Percentiles rank a stretch among this genome's conserved stretches.
phyloP scores from a whole-genome alignment of 2,888 invertebrate genomes.

The Thymelicus sylvestris region DNA sequence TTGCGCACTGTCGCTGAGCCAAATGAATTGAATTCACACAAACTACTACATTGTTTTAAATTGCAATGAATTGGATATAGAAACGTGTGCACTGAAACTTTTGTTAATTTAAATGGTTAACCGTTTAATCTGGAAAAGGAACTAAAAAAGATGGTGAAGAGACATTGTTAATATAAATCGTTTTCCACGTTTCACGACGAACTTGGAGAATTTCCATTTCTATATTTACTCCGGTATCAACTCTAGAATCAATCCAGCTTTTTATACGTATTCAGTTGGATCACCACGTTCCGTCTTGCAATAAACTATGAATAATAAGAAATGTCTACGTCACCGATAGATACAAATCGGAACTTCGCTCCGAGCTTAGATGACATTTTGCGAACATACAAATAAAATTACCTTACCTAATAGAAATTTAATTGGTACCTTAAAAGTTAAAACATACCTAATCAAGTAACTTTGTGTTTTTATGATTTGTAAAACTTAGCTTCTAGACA shows the following conservation, averaged over 20 bases:
- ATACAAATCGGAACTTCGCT: conserved; percentile 5
- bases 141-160: neutral
- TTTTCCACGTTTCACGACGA: neutral
- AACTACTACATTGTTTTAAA: no score
- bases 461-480: conserved; percentile 2
- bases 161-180: neutral
- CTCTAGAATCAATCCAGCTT: conserved; percentile 3
- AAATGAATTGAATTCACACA: no score
- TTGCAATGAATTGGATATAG: no score
- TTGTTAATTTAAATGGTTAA: no score
- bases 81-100: no score
- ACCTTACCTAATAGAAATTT: no score
- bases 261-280: neutral
- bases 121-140: neutral
- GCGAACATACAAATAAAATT: neutral
- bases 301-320: conserved; percentile 5
- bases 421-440: neutral
- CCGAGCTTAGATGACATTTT: neutral
- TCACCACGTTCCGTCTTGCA: conserved; percentile 3
- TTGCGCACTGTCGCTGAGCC: neutral
- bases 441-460: neutral
- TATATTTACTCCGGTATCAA: neutral
- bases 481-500: neutral
- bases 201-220: neutral
- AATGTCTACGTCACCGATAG: neutral